Base-by-base conservation (phyloP, 2,888 invertebrate species). In the Agrochola litura region DNA sequence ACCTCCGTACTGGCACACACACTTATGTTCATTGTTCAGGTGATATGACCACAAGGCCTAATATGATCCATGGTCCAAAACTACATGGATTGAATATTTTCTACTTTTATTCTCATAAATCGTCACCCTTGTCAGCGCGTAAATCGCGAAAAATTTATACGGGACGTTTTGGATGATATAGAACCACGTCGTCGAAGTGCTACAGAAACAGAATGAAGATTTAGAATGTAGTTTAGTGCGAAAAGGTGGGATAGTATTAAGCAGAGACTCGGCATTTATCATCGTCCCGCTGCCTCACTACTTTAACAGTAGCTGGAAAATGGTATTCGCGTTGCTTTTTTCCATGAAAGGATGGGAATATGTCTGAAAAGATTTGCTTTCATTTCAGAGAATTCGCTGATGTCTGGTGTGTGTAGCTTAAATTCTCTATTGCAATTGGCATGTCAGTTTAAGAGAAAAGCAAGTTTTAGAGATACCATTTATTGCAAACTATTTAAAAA, bases 71-170 rank as follows among this genome's bases (percentile, higher is more conserved):
- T n/a, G 46, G 49, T 65, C 43, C 58, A 68, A 60, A 65, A 68
- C 63, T 73, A 64, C 63, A 70, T 67, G 76, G 65, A 83, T 86
- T 81, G 81, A 79, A 83, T 83, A 79, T 81, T 86, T 86, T 84
- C 81, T 67, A 75, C 78, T 66, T 84, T 80, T 69, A 58, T 77
- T 71, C 73, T 64, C 84, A 86, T 89, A 87, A 89, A 89, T 86
- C 82, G 76, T 84, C 84, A 77, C 82, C 84, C 82, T 79, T 83
- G 88, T 85, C 83, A 81, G 76, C 79, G 66, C 81, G 83, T 87
- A 88, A 88, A 85, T 86, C 85, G 72, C 74, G 68, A 83, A 71
- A 80, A 86, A 84, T 84, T 85, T 86, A 82, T 90, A 77, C 43
- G 74, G 70, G 76, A 80, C 85, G 76, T 79, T 85, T 86, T 77